Evolutionary conservation across 2,797 vertebrate species (phyloP), one percentile per base, ranked within the genome.

Genomic region (Tragopan temminckii): DNA sequence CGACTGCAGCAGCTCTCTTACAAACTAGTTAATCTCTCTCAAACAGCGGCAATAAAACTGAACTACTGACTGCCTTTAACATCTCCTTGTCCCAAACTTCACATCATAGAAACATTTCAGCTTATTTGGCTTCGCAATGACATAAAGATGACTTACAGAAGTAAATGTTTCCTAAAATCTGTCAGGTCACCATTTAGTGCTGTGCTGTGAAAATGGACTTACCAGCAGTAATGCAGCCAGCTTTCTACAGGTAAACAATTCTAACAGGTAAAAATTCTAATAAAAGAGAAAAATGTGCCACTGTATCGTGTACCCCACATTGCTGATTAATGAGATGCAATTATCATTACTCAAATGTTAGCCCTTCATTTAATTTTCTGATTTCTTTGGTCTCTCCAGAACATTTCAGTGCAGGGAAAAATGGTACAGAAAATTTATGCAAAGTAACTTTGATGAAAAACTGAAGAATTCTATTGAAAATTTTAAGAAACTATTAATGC

Each of bases 1-100:
- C 3, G 13, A 91, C 83, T 9, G 0, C 27, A 62, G 92, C 88
- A 86, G 86, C 83, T 90, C 81, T 91, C 90, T 82, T 33, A 68
- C 89, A 97, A 97, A 93, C 88, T 93, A 94, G 83, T 80, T 85
- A 48, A 36, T 61, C 80, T 80, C 80, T 94, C 96, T 94, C 88
- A 88, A 95, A 96, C 1, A 24, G 57, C 74, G 63, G 90, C 71
- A 88, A 59, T 55, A 81, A 62, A 14, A 53, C 2, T 13, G 16
- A 86, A 11, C 10, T 42, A 50, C 68, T 67, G 55, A 57, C 27
- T 12, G 1, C 45, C 14, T 89, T 72, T 45, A 84, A n/a, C 33
- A 76, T 63, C 11, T 68, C 46, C 16, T 31, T 17, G 12, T 25
- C 35, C 33, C 45, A 69, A 83, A 62, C 6, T 75, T 55, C 27